Evolutionary conservation across 2,797 vertebrate species (phyloP), one percentile per base, ranked within the genome.

Genomic region (Phaenicophaeus curvirostris): DNA sequence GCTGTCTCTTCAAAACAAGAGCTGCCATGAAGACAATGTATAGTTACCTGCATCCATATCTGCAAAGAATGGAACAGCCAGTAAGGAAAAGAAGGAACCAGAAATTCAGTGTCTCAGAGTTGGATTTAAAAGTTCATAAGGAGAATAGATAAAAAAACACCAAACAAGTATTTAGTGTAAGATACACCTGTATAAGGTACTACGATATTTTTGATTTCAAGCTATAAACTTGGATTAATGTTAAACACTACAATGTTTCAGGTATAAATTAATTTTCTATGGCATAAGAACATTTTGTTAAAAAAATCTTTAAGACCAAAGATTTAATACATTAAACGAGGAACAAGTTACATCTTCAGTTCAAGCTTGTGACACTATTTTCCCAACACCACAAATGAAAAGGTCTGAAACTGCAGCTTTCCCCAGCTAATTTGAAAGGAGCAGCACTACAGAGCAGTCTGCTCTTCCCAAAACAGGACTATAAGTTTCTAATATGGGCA

Each of bases 11-110:
- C 97, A 53, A 75, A 95, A 97, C 93, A 61, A 90, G 97, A 96
- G 95, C 97, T 97, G 97, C 97, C 97, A 94, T 96, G 97, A 95
- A 95, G 97, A 89, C 94, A 97, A 97, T 55, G 97, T 90, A 98
- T 98, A 98, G 98, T 99, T 99, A 99, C 99, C 99, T 99, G 99
- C 99, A 88, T 99, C 99, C 99, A 99, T 98, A 98, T 99, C 99
- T 98, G 99, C 99, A 99, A 98, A 98, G 98, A 98, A 98, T 97
- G 98, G 98, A 98, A 98, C 98, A 98, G 98, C 98, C 98, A 97
- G 98, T 98, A 98, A 98, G 98, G 98, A 96, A 98, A 97, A 98
- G 98, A 98, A 98, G 98, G 98, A 98, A 98, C 98, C 98, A 97
- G 97, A 98, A 98, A 97, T 98, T 98, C 98, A 98, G 98, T 97